Evolutionary conservation across 2,113 vertebrate species (phyloP).

Genomic region (Anhinga anhinga): DNA sequence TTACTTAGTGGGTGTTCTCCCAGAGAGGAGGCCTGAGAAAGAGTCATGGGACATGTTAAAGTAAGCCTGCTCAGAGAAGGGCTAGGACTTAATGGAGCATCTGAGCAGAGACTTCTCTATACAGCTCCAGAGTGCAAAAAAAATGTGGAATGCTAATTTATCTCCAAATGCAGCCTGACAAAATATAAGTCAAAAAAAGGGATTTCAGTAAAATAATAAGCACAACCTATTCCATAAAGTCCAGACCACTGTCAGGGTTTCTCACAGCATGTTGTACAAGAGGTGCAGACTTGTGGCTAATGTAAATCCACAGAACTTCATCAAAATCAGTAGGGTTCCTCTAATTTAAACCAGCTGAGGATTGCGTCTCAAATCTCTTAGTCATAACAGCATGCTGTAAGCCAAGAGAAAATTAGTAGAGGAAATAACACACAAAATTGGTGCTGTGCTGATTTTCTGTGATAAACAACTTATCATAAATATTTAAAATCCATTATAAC

Average conservation of each 20-base stretch:
- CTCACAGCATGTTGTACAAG: neutral
- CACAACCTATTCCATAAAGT: neutral
- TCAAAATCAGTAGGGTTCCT: neutral
- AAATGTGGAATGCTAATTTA: neutral
- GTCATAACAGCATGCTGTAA: neutral
- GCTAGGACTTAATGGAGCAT: neutral
- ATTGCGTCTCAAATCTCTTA: neutral
- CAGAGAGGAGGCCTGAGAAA: neutral
- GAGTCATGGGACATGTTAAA: neutral
- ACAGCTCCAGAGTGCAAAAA: neutral
- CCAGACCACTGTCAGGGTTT: neutral
- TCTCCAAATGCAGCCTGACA: neutral
- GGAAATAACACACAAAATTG: neutral
- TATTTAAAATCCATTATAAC: constrained; percentile 57
- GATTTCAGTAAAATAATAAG: neutral
- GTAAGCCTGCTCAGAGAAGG: neutral
- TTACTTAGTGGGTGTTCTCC: neutral
- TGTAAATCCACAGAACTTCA: neutral
- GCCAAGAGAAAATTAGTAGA: neutral
- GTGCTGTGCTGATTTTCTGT: constrained; percentile 15
- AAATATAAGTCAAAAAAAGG: neutral
- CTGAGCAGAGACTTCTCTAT: neutral
- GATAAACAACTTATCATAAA: constrained; percentile 51
- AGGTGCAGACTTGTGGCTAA: neutral
- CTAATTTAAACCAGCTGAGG: neutral